Percentiles rank a stretch among this genome's conserved stretches.
These are phyloP conservation scores for Dendrocopos noguchii DNA, from an alignment of 2,113 vertebrate species.

Conservation along the genomic window DNA sequence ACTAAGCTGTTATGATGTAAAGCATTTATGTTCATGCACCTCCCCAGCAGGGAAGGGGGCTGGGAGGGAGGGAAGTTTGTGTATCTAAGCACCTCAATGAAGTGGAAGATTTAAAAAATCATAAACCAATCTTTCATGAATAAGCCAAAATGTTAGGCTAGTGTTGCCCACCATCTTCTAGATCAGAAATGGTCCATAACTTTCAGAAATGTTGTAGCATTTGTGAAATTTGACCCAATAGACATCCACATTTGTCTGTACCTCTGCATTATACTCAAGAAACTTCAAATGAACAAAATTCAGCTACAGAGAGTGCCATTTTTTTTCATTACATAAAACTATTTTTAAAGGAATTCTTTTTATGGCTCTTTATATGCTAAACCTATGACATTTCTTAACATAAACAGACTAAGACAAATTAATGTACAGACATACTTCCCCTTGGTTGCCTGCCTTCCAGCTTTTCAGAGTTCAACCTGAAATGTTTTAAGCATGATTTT, in stretches of 20 bases:
- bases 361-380: background rate
- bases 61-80: background rate
- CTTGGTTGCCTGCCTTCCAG: background rate
- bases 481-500: background rate
- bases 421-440: background rate
- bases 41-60: background rate
- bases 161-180: background rate
- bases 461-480: background rate
- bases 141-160: background rate
- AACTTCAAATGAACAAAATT: background rate
- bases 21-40: background rate
- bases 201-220: background rate
- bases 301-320: background rate
- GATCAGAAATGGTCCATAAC: background rate
- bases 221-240: background rate
- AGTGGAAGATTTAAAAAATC: background rate
- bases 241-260: background rate
- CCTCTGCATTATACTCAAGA: background rate
- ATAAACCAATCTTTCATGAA: background rate
- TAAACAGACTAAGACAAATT: background rate
- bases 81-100: background rate
- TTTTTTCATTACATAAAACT: background rate
- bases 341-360: rapidly evolving
- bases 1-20: background rate
- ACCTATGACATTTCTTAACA: background rate